Percentiles rank a stretch among this genome's conserved stretches.
Evolutionary conservation across 1,140 invertebrate species (phyloP).

Genomic region (Myzus persicae): DNA sequence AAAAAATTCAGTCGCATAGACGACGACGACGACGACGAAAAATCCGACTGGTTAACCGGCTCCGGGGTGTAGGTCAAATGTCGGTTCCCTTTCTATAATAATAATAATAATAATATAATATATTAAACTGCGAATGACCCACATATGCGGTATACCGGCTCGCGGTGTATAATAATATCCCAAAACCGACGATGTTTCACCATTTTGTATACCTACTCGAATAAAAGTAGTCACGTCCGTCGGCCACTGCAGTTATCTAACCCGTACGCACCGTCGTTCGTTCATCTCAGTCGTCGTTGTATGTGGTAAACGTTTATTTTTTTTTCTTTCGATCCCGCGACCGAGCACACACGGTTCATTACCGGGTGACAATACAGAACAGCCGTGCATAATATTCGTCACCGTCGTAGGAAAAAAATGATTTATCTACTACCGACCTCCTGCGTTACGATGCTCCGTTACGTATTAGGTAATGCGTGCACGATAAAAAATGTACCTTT

Average conservation of each 20-base stretch:
- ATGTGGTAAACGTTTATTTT: not conserved
- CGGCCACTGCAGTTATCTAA: constrained; percentile 41
- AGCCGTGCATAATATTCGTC: not conserved
- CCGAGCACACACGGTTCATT: not conserved
- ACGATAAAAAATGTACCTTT: not conserved
- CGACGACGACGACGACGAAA: not conserved
- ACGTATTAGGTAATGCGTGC: not conserved
- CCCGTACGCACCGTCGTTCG: not conserved
- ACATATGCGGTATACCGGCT: constrained; percentile 34
- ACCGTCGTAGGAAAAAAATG: not conserved
- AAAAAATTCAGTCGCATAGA: not conserved
- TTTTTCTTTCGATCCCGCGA: not conserved
- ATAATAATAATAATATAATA: constrained; percentile 57
- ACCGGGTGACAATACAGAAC: not conserved
- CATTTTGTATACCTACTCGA: not conserved
- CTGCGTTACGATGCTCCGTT: not conserved
- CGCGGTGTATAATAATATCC: constrained; percentile 22
- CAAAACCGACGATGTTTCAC: constrained; percentile 61
- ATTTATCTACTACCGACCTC: not conserved
- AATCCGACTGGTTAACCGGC: constrained; percentile 35
- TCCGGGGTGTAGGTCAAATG: constrained; percentile 52
- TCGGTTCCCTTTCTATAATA: constrained; percentile 59
- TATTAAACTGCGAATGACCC: constrained; percentile 37
- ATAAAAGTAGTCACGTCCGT: constrained; percentile 58
- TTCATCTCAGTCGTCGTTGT: not conserved